Conservation (phyloP, 37 sponge, comb jelly and placozoan genomes). For the Cliona cf. orientalis region DNA sequence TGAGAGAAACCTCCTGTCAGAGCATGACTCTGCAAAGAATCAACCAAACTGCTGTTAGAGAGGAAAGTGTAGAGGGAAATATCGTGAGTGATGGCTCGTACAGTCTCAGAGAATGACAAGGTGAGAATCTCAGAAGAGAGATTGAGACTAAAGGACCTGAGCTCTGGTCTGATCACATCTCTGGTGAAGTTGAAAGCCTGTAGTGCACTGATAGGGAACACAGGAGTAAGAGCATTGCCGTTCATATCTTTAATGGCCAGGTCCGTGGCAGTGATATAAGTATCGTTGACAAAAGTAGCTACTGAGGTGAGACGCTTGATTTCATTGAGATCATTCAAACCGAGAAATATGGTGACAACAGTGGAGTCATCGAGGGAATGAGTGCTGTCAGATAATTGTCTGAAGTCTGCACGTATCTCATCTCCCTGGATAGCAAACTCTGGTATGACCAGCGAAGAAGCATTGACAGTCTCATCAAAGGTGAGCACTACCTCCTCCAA, state of each 20-base stretch:
- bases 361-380: conserved; percentile 57
- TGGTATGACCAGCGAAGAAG: conserved; percentile 57
- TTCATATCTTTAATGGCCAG: conserved; percentile 83
- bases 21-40: not conserved
- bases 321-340: conserved; percentile 81
- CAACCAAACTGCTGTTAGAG: not conserved
- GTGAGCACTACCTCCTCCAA: conserved; percentile 57
- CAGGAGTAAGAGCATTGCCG: conserved; percentile 46
- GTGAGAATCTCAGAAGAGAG: conserved; percentile 76
- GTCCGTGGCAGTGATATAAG: conserved; percentile 56
- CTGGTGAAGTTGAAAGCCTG: conserved; percentile 43
- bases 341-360: conserved; percentile 61
- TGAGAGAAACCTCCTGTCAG: conserved; percentile 69
- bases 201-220: conserved; percentile 16
- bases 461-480: conserved; percentile 88
- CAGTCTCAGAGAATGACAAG: conserved; percentile 86
- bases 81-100: conserved; percentile 53
- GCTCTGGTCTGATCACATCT: conserved; percentile 66
- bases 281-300: conserved; percentile 70
- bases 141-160: conserved; percentile 71
- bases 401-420: conserved; percentile 2
- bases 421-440: conserved; percentile 75
- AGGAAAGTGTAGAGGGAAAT: conserved; percentile 49
- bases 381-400: conserved; percentile 56
- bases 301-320: conserved; percentile 70